phyloP scores from a whole-genome alignment of 2,113 vertebrate genomes.

The Mungos mungo region DNA sequence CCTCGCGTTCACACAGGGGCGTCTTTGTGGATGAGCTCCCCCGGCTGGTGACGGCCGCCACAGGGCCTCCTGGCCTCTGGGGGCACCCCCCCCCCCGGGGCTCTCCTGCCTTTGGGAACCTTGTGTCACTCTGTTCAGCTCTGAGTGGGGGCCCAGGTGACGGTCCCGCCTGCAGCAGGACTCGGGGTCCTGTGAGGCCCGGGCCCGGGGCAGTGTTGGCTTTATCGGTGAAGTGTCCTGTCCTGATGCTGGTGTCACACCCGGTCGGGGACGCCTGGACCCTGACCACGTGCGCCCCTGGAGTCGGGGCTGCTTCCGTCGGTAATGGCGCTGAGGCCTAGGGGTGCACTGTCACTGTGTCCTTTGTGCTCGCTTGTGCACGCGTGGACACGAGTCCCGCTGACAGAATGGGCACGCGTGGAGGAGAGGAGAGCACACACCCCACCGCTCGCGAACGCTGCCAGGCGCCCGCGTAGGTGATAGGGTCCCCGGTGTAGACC shows the following conservation, averaged over 20 bases:
- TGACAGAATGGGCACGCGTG: background rate
- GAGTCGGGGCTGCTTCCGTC: fast-evolving
- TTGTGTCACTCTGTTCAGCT: background rate
- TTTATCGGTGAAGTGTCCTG: fast-evolving
- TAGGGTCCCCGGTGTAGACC: fast-evolving
- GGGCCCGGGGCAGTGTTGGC: fast-evolving
- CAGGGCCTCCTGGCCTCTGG: background rate
- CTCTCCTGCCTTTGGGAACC: background rate
- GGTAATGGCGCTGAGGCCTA: fast-evolving
- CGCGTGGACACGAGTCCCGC: background rate
- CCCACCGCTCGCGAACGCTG: no score
- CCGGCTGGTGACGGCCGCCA: fast-evolving
- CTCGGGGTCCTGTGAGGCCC: background rate
- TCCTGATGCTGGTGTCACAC: fast-evolving
- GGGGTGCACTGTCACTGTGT: fast-evolving
- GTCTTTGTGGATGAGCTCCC: fast-evolving
- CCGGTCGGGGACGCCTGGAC: background rate
- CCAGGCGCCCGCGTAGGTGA: no score
- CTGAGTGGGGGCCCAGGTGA: background rate
- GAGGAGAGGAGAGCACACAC: no score
- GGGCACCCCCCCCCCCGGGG: background rate
- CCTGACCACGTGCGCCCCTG: fast-evolving
- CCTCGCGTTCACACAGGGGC: fast-evolving
- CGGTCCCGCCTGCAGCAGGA: background rate
- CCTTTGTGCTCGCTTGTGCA: background rate